Evolutionary conservation across 2,888 invertebrate genomes (phyloP).

Genomic region (Euzophera pinguis): DNA sequence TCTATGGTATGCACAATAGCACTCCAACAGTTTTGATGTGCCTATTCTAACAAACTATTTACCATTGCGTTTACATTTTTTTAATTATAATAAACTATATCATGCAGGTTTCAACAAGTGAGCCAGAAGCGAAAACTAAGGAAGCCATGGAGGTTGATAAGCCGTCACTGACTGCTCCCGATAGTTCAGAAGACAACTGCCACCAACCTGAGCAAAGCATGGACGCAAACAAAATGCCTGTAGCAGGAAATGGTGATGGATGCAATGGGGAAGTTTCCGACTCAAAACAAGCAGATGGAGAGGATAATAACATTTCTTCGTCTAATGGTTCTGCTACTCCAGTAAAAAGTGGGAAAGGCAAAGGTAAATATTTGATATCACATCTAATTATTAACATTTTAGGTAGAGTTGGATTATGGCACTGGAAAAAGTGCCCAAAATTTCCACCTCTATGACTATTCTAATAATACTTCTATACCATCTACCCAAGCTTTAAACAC

Average conservation of each 20-base stretch:
- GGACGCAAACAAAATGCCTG: conserved; percentile 37
- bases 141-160: conserved; percentile 52
- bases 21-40: too few species aligned
- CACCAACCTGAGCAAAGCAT: conserved; percentile 65
- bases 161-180: conserved; percentile 49
- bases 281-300: conserved; percentile 59
- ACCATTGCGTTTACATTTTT: too few species aligned
- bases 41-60: too few species aligned
- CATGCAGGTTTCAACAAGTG: conserved; percentile 69
- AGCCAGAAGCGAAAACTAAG: conserved; percentile 41
- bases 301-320: conserved; percentile 68
- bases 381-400: background rate
- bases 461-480: too few species aligned
- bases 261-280: conserved; percentile 72
- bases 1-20: too few species aligned
- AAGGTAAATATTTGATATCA: conserved; percentile 40
- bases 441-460: too few species aligned
- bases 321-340: conserved; percentile 75
- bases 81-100: conserved; percentile 10
- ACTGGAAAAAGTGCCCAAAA: too few species aligned
- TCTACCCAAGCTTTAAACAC: too few species aligned
- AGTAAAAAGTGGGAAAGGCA: conserved; percentile 52
- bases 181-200: conserved; percentile 69
- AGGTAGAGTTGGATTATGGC: too few species aligned
- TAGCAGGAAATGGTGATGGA: conserved; percentile 42